Evolutionary conservation across 2,888 invertebrate species (phyloP), one percentile per base, ranked within the genome.

Genomic region (Drosophila nr. perissopoda): DNA sequence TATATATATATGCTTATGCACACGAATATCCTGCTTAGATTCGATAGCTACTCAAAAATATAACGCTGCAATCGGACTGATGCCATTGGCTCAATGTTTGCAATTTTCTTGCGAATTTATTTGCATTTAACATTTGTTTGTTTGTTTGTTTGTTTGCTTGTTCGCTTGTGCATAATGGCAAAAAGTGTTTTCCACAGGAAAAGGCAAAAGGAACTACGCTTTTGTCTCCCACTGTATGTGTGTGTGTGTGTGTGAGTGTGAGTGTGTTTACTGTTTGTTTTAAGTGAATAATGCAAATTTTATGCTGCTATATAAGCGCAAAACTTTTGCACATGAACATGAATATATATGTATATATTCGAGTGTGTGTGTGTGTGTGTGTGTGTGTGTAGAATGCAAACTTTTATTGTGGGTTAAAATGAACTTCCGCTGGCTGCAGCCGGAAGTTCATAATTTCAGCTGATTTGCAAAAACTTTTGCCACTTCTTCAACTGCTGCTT

Each of bases 401-500:
- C 87, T 90, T 88, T 90, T 88, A 88, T 88, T 88, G 90, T 90
- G 89, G 90, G 80, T 89, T 88, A 84, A 88, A 90, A 88, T 88
- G 90, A 88, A 88, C 88, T 88, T 88, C 88, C 88, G 86, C 86
- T 74, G 64, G 74, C 76, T 80, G 89, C 83, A 78, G 80, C 82
- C 89, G 90, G 90, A 88, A 88, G 90, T 88, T 88, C 91, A 88
- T 90, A 88, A 89, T 88, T 88, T 88, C 84, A 90, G 80, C 90
- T 90, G 90, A 90, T 90, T 90, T 88, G 89, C 77, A 54, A 82
- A 86, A 86, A 74, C 57, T 86, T 85, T 86, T 70, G 74, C 89
- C 80, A 83, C 67, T 73, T 67, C 60, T 66, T 74, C 68, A 57
- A 58, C n/a, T 31, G 13, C 48, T 61, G 42, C 52, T 66, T 60